phyloP scores from a whole-genome alignment of 2,113 vertebrate species.

The Chamaetylas fuelleborni region DNA sequence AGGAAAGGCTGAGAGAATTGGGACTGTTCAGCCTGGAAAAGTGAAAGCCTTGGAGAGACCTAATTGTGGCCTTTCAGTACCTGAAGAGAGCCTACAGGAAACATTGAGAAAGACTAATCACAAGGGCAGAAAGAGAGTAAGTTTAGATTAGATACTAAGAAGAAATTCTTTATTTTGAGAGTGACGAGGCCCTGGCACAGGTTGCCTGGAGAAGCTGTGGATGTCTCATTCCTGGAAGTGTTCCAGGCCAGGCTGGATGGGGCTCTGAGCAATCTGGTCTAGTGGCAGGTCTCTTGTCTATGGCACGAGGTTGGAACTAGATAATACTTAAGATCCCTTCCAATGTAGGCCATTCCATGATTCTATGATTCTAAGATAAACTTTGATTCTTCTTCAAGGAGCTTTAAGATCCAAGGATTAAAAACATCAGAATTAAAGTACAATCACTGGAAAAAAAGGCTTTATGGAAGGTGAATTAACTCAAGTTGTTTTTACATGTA shows the following conservation, averaged over 20 bases:
- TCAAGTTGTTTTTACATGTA: not conserved
- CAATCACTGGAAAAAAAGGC: not conserved
- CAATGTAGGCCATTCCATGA: not conserved
- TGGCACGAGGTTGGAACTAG: rapidly evolving
- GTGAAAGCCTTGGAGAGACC: not conserved
- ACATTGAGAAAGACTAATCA: not conserved
- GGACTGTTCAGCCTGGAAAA: not conserved
- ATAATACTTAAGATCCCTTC: not conserved
- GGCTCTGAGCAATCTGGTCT: rapidly evolving
- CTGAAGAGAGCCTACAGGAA: not conserved
- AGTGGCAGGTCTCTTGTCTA: rapidly evolving
- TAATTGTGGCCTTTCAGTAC: not conserved
- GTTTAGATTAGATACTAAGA: not conserved
- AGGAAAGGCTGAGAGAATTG: not conserved
- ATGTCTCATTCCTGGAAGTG: not conserved
- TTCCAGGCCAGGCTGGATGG: not conserved
- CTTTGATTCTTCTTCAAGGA: not conserved
- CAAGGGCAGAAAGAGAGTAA: not conserved
- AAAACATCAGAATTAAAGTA: not conserved
- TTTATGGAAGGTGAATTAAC: not conserved
- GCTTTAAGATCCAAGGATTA: not conserved
- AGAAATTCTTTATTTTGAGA: not conserved
- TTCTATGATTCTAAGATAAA: not conserved
- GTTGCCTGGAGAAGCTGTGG: not conserved
- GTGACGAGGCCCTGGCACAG: not conserved